phyloP scores from a whole-genome alignment of 1,140 invertebrate genomes.

The Sitobion miscanthi region DNA sequence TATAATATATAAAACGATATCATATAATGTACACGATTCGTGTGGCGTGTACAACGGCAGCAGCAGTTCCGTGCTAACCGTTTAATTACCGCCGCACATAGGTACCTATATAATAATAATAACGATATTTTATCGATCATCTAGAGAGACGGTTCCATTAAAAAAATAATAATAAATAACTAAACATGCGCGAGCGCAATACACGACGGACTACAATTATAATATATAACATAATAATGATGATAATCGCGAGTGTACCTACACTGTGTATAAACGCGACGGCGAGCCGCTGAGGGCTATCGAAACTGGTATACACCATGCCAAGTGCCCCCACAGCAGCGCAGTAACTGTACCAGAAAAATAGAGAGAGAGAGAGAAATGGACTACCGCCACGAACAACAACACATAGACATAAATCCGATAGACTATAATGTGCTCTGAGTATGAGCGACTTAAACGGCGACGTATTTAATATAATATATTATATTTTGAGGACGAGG shows the following conservation, averaged over 20 bases:
- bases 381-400: background rate
- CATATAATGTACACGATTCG: background rate
- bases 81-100: background rate
- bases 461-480: background rate
- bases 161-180: constrained; percentile 22
- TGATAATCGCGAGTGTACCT: background rate
- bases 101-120: background rate
- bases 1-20: background rate
- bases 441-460: background rate
- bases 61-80: background rate
- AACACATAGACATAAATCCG: background rate
- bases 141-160: background rate
- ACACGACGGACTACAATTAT: background rate
- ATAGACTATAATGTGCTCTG: background rate
- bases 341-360: background rate
- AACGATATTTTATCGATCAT: background rate
- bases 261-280: background rate
- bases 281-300: constrained; percentile 23
- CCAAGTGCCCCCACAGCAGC: background rate
- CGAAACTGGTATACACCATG: constrained; percentile 30
- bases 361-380: background rate
- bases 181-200: background rate
- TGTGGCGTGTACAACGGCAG: background rate
- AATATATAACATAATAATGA: background rate
- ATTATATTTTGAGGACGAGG: background rate